Base-by-base conservation (phyloP, 1,140 invertebrate genomes). In the Ectropis grisescens region DNA sequence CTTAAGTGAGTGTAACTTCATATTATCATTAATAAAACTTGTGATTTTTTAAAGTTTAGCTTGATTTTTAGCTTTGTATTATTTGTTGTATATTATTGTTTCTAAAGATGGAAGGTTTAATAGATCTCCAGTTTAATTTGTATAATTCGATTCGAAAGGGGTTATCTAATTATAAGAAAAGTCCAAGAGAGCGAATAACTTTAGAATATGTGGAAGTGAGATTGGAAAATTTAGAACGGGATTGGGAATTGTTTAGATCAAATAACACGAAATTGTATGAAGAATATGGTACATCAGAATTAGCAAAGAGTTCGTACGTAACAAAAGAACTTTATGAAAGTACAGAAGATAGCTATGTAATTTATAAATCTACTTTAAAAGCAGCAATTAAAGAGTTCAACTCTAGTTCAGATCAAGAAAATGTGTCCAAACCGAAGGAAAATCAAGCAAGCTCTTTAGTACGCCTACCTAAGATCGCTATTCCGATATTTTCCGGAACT, bases 191-290 rank as follows among this genome's bases (percentile, higher is more conserved):
- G 3, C 33, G 37, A 33, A 2, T 39, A 13, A 22, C 37, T 4
- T 1, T 28, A 27, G 37, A 39, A 33, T 39, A 39, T 28, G 28
- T 39, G 1, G 30, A 39, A 23, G 31, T 16, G 9, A 33, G n/a
- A 23, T 16, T 25, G 11, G 37, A 39, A 29, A 15, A 28, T 9
- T 33, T 39, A n/a, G 37, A 39, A 22, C 33, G 23, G 1, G 30
- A 39, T 39, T 39, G 37, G 37, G 8, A 10, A 2, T 13, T 10
- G 3, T 39, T 33, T 39, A 29, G 26, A 33, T 8, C 13, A 22
- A 33, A 16, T 23, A 27, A 39, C 10, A 16, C 30, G 5, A 33
- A 39, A 22, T 5, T 39, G 9, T 10, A 28, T 23, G 30, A 28
- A 26, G 14, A 9, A 6, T 33, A 33, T 10, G 24, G 2, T 7